These are phyloP conservation scores for Imbricaverruca yamaguchii DNA, from an alignment of 2,888 invertebrate species.

Conservation along the genomic window DNA sequence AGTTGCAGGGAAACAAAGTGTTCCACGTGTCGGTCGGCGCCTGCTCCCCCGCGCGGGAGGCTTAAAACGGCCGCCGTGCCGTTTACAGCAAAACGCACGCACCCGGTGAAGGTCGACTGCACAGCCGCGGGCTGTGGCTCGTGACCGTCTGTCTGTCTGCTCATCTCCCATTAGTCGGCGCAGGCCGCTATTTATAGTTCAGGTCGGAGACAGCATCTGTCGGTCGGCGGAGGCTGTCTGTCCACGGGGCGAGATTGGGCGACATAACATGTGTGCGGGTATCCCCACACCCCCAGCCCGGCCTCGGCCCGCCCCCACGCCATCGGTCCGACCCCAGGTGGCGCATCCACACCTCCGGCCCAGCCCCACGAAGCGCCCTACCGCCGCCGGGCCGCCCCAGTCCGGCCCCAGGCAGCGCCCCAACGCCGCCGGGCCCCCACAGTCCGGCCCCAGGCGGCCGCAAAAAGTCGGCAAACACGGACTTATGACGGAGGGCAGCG, in stretches of 20 bases:
- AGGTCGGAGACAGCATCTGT: background rate
- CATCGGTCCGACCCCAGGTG: too few relatives aligned
- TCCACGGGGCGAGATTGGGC: too few relatives aligned
- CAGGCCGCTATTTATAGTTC: background rate
- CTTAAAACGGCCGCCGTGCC: background rate
- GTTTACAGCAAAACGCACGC: background rate
- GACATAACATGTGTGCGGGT: too few relatives aligned
- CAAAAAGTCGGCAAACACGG: background rate
- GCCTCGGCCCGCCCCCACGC: too few relatives aligned
- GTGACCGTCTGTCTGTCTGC: background rate
- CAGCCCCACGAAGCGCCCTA: too few relatives aligned
- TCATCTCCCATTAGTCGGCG: background rate
- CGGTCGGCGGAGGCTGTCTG: background rate
- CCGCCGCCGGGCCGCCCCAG: too few relatives aligned
- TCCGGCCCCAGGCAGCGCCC: too few relatives aligned
- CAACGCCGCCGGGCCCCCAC: too few relatives aligned
- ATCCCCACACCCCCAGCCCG: too few relatives aligned
- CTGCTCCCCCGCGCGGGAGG: background rate
- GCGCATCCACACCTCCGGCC: too few relatives aligned
- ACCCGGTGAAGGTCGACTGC: background rate
- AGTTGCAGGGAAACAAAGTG: conserved; percentile 10
- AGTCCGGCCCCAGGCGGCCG: background rate
- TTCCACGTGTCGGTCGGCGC: background rate
- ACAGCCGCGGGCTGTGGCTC: background rate
- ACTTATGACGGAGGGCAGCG: conserved; percentile 14